These are phyloP conservation scores for Cybosia mesomella DNA, from an alignment of 2,888 invertebrate genomes.

Conservation along the genomic window DNA sequence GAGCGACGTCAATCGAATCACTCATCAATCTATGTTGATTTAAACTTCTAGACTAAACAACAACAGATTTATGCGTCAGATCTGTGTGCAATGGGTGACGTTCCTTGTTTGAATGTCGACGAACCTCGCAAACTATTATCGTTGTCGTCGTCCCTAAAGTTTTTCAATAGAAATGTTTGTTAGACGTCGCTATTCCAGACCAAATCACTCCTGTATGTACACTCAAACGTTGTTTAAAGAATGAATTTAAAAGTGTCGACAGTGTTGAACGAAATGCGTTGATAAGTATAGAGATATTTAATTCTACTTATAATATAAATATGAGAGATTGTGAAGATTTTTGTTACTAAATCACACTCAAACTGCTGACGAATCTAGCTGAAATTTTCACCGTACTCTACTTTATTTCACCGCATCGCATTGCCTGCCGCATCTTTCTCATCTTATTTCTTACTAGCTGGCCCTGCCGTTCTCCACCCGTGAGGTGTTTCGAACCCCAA, in stretches of 20 bases:
- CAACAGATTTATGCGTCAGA: conserved; percentile 65
- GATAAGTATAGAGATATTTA: not conserved
- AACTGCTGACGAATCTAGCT: too few species aligned
- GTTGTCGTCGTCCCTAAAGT: conserved; percentile 55
- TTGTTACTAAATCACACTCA: too few species aligned
- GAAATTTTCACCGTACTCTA: too few species aligned
- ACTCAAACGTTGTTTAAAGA: conserved; percentile 51
- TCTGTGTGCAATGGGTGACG: conserved; percentile 59
- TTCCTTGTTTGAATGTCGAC: conserved; percentile 69
- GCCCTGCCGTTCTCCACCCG: too few species aligned
- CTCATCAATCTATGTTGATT: conserved; percentile 60
- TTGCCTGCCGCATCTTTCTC: too few species aligned
- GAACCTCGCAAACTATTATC: conserved; percentile 61
- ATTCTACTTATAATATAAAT: not conserved
- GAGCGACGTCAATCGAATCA: conserved; percentile 40
- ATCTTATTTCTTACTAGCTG: too few species aligned
- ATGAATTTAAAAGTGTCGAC: conserved; percentile 36
- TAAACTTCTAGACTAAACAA: conserved; percentile 63
- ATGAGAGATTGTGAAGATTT: too few species aligned
- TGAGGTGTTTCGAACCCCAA: too few species aligned
- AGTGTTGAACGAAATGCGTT: not conserved
- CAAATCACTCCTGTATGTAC: conserved; percentile 39
- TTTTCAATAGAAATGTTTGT: conserved; percentile 75
- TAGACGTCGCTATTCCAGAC: conserved; percentile 48
- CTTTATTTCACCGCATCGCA: too few species aligned